Evolutionary conservation across 2,797 vertebrate genomes (phyloP), one percentile per base, ranked within the genome.

Genomic region (Rhabdomys pumilio): DNA sequence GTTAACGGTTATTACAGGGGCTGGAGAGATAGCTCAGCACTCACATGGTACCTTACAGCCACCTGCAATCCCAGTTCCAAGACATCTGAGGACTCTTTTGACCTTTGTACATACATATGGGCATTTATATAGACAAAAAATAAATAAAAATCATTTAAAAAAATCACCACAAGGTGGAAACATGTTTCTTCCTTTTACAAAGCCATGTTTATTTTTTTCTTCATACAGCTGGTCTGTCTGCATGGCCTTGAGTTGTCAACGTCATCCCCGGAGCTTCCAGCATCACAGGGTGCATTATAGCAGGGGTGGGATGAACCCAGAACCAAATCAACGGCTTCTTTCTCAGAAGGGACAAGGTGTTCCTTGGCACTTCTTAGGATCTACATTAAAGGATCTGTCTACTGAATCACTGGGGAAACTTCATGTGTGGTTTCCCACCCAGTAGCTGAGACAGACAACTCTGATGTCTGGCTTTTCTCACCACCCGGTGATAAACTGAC

Each of bases 181-280:
- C 98, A 97, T 99, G 99, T 84, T 99, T 99, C 99, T 99, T 65
- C 99, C 99, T 79, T 98, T 99, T 96, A 99, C 98, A 97, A 99
- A 98, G 4, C 99, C 98, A 19, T 99, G 99, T 88, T 99, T 99
- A 13, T 0, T 41, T 97, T 97, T 97, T 97, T 77, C 98, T 98
- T 99, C 99, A 99, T 2, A 99, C 99, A 29, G 99, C 98, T 0
- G 99, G 99, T 96, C 99, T 99, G 97, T 99, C 99, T 44, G 98
- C 98, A 96, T 99, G 99, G 72, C 99, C 99, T 34, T 99, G 99
- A 15, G 99, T 99, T 0, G 98, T 99, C 93, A 99, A 63, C 0
- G 98, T 98, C 61, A 98, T 97, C 99, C 99, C 99, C 2, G 98
- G 92, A 0, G 98, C 98, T 77, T 98, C 80, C 85, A 97, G 34